A percentile compares a stretch with the other conserved stretches of the same genome.
Evolutionary conservation across 1,140 invertebrate genomes (phyloP).

Genomic region (Drosophila cardini): DNA sequence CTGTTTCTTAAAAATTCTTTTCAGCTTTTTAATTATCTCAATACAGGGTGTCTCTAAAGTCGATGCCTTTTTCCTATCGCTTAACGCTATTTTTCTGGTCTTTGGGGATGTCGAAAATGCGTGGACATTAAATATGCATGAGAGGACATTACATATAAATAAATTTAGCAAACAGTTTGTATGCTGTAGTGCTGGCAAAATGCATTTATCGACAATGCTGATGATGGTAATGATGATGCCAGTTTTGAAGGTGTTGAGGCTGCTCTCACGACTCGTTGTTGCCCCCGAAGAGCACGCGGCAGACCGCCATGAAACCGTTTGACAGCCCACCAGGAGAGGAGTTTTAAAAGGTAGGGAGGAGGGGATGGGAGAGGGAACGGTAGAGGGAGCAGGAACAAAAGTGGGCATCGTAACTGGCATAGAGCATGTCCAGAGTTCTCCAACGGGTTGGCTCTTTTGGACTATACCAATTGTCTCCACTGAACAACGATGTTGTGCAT

Average conservation of each 20-base stretch:
- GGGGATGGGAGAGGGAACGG: neutral
- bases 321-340: conserved; percentile 35
- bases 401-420: neutral
- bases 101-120: conserved; percentile 51
- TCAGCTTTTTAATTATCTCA: neutral
- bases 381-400: neutral
- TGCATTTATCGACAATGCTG: conserved; percentile 75
- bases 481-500: conserved; percentile 62
- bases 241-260: conserved; percentile 69
- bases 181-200: conserved; percentile 74
- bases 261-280: conserved; percentile 50
- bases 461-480: conserved; percentile 45
- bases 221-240: conserved; percentile 70
- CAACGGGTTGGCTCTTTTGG: conserved; percentile 1
- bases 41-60: neutral
- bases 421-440: conserved; percentile 24
- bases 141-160: conserved; percentile 79
- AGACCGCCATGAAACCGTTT: conserved; percentile 67
- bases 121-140: conserved; percentile 84
- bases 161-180: conserved; percentile 81
- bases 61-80: neutral
- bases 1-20: neutral
- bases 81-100: neutral
- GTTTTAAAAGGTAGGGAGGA: neutral
- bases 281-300: conserved; percentile 37